Evolutionary conservation across 2,888 invertebrate species (phyloP).

Genomic region (Saturnia pavonia): DNA sequence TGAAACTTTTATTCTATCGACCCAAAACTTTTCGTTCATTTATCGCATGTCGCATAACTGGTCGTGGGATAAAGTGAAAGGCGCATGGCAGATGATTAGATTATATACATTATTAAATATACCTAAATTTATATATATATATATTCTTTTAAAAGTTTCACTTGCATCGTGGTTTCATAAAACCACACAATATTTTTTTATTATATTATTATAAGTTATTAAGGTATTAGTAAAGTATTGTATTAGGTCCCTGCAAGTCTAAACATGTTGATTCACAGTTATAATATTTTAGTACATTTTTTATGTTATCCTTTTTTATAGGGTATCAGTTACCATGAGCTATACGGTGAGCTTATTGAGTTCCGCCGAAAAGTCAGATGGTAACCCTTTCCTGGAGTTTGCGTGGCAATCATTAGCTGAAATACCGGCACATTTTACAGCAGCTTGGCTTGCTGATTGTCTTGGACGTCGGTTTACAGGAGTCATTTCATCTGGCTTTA

Average conservation of each 20-base stretch:
- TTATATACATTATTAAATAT: too few relatives aligned
- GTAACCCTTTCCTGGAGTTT: conserved; percentile 85
- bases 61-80: too few relatives aligned
- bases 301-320: conserved; percentile 35
- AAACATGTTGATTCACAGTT: background rate
- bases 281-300: background rate
- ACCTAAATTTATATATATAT: too few relatives aligned
- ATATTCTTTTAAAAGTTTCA: too few relatives aligned
- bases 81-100: too few relatives aligned
- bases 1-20: too few relatives aligned
- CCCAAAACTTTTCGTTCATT: too few relatives aligned
- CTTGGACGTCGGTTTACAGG: conserved; percentile 56
- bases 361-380: conserved; percentile 75
- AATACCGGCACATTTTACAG: conserved; percentile 83
- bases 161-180: too few relatives aligned
- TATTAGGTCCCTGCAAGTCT: background rate
- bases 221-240: background rate
- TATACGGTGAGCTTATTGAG: conserved; percentile 79
- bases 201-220: background rate
- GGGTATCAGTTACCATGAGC: conserved; percentile 74
- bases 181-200: too few relatives aligned
- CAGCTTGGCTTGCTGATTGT: conserved; percentile 67
- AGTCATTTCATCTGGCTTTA: conserved; percentile 40
- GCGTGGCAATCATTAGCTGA: conserved; percentile 84
- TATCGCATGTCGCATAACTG: too few relatives aligned